These are phyloP conservation scores for Stratiolaelaps scimitus DNA, from an alignment of 1,140 invertebrate species.

Conservation along the genomic window DNA sequence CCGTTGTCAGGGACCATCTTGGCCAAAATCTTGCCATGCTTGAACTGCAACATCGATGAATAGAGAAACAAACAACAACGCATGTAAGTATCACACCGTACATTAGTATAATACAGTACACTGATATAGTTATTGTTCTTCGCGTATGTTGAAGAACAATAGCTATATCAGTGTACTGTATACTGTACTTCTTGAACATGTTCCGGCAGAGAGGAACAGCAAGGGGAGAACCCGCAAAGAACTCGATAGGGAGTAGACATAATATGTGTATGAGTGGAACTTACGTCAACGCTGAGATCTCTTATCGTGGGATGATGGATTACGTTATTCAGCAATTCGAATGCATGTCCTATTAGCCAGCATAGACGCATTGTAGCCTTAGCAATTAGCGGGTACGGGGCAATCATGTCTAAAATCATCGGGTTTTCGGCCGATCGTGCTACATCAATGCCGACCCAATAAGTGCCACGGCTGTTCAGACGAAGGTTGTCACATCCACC, in stretches of 20 bases:
- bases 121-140: too few species aligned
- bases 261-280: conserved; percentile 36
- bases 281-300: conserved; percentile 41
- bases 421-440: conserved; percentile 39
- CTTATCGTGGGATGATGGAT: conserved; percentile 27
- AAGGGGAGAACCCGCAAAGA: too few species aligned
- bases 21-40: conserved; percentile 34
- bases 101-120: too few species aligned
- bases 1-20: conserved; percentile 39
- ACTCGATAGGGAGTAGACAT: too few species aligned
- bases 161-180: too few species aligned
- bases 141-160: too few species aligned
- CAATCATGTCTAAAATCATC: conserved; percentile 39
- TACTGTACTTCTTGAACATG: too few species aligned
- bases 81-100: too few species aligned
- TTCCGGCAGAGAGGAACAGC: too few species aligned
- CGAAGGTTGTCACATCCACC: conserved; percentile 68
- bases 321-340: conserved; percentile 33
- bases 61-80: background rate
- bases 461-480: conserved; percentile 51
- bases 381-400: conserved; percentile 39
- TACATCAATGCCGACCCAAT: conserved; percentile 51
- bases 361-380: conserved; percentile 38
- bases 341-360: conserved; percentile 33
- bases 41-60: conserved; percentile 32